A percentile compares a stretch with the other conserved stretches of the same genome.
phyloP scores from a whole-genome alignment of 2,113 vertebrate genomes.

The Gallinago paraguaiae region DNA sequence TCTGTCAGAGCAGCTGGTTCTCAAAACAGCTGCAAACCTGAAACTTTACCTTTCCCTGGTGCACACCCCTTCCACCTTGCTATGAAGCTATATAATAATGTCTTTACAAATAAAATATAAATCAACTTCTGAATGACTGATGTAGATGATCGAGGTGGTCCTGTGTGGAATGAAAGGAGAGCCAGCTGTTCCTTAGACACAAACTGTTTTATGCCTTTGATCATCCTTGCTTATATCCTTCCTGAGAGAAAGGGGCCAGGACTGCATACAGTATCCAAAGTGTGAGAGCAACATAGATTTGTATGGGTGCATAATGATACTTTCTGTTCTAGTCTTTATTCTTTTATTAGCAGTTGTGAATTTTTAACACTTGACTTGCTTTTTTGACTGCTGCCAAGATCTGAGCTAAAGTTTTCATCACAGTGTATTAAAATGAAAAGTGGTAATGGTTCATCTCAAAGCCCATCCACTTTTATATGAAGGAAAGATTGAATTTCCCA shows the following conservation, averaged over 20 bases:
- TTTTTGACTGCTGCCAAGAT: not conserved
- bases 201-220: not conserved
- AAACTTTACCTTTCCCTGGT: not conserved
- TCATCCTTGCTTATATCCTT: not conserved
- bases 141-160: not conserved
- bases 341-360: not conserved
- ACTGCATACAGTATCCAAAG: not conserved
- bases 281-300: not conserved
- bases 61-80: not conserved
- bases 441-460: not conserved
- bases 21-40: not conserved
- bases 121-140: not conserved
- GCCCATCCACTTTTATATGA: not conserved
- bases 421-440: not conserved
- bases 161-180: not conserved
- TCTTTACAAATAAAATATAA: not conserved
- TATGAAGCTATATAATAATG: not conserved
- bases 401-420: not conserved
- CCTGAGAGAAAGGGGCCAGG: not conserved
- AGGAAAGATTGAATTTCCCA: not conserved
- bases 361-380: not conserved
- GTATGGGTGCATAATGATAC: not conserved
- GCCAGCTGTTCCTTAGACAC: not conserved
- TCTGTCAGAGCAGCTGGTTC: not conserved
- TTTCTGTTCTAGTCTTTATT: slow-evolving; percentile 11